A percentile compares a stretch with the other conserved stretches of the same genome.
phyloP scores from a whole-genome alignment of 2,797 vertebrate species.

The Morelia viridis region DNA sequence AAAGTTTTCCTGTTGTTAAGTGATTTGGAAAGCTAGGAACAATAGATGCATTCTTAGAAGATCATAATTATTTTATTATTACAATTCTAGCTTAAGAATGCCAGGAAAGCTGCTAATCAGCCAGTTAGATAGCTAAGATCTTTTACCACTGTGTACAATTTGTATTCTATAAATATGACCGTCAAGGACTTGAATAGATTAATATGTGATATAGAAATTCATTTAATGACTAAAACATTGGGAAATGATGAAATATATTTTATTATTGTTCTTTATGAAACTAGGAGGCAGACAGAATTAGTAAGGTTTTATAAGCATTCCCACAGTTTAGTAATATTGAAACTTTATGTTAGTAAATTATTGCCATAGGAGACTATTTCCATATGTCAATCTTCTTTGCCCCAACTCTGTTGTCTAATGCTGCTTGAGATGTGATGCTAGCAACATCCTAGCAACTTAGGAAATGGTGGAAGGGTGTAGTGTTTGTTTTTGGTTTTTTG shows the following conservation, averaged over 20 bases:
- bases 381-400: neutral
- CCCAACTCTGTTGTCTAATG: neutral
- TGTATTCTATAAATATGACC: constrained; percentile 46
- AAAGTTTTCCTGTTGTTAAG: constrained; percentile 14
- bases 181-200: constrained; percentile 18
- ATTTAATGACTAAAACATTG: constrained; percentile 22
- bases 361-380: neutral
- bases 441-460: neutral
- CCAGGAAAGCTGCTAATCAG: constrained; percentile 47
- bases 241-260: constrained; percentile 8
- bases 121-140: constrained; percentile 37
- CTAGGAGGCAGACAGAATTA: constrained; percentile 28
- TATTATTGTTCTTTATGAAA: constrained; percentile 38
- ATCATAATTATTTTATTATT: constrained; percentile 26
- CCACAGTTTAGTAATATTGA: neutral
- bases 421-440: neutral
- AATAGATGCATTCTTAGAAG: constrained; percentile 33
- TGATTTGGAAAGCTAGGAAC: constrained; percentile 38
- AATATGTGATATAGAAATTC: constrained; percentile 49
- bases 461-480: neutral
- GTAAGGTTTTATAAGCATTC: constrained; percentile 21
- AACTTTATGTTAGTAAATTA: neutral
- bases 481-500: neutral
- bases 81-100: constrained; percentile 36
- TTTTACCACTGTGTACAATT: constrained; percentile 22